A percentile compares a stretch with the other conserved stretches of the same genome.
Conservation (phyloP, 2,888 invertebrate genomes). For the Diploptera punctata region DNA sequence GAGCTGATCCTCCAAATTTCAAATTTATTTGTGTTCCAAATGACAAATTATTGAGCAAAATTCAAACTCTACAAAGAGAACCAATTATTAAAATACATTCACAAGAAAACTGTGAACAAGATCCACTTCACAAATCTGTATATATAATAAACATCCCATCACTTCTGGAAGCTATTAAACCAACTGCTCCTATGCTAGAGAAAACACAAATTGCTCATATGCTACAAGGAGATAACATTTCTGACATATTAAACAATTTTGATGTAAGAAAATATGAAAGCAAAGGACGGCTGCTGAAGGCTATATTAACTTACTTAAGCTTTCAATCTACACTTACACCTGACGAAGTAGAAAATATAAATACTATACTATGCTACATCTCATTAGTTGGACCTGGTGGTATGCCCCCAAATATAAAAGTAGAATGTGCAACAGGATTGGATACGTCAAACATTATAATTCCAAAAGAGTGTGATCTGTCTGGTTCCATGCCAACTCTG, state of each 20-base stretch:
- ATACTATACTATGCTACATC: neutral
- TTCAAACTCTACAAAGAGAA: neutral
- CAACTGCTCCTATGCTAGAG: neutral
- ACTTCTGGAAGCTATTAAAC: neutral
- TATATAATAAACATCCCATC: neutral
- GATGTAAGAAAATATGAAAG: neutral
- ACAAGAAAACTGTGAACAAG: neutral
- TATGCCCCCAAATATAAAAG: neutral
- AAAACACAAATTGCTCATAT: neutral
- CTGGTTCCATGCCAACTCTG: neutral
- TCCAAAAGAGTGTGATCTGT: no score
- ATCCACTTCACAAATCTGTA: neutral
- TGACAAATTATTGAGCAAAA: neutral
- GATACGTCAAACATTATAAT: no score
- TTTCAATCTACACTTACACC: neutral
- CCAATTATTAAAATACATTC: neutral
- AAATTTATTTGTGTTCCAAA: conserved; percentile 15
- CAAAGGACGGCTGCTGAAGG: neutral
- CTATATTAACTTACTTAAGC: neutral
- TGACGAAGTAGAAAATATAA: neutral
- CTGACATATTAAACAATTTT: neutral
- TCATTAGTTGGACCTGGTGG: neutral
- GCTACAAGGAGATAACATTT: neutral
- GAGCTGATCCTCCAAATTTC: neutral
- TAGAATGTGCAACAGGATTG: neutral